Evolutionary conservation across 1,140 invertebrate species (phyloP).

Genomic region (Drosophila leontia): DNA sequence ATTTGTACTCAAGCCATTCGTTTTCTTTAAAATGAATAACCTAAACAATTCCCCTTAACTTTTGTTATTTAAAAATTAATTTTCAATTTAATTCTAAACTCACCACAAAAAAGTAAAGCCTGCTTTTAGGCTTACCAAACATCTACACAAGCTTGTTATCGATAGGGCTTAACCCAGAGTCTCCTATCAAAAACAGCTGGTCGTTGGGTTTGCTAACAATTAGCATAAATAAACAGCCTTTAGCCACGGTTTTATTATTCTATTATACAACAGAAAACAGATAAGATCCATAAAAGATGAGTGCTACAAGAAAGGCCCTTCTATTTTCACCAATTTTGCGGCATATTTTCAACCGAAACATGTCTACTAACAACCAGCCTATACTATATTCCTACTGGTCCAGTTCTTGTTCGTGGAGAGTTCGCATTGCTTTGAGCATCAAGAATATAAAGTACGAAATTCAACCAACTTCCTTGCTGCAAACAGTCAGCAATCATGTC

Average conservation of each 20-base stretch:
- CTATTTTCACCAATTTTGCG: neutral
- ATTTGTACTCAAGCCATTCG: no score
- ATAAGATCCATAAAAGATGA: neutral
- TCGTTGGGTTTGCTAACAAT: neutral
- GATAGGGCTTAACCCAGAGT: constrained; percentile 8
- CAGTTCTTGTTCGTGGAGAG: constrained; percentile 95
- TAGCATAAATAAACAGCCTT: neutral
- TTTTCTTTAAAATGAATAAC: no score
- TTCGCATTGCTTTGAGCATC: constrained; percentile 94
- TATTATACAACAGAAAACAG: neutral
- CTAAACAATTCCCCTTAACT: no score
- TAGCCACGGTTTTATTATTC: neutral
- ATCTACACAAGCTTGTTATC: neutral
- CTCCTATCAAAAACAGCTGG: constrained; percentile 22
- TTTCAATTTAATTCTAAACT: neutral
- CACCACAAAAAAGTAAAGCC: neutral
- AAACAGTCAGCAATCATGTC: constrained; percentile 91
- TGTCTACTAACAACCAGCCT: constrained; percentile 86
- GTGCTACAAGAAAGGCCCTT: neutral
- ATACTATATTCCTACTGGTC: constrained; percentile 95
- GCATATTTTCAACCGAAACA: neutral
- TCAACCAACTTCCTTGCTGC: constrained; percentile 94
- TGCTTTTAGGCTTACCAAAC: constrained; percentile 12
- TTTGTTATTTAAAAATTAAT: neutral
- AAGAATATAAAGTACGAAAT: constrained; percentile 98